Evolutionary conservation across 2,113 vertebrate genomes (phyloP), one percentile per base, ranked within the genome.

Genomic region (Ageneiosus marmoratus): DNA sequence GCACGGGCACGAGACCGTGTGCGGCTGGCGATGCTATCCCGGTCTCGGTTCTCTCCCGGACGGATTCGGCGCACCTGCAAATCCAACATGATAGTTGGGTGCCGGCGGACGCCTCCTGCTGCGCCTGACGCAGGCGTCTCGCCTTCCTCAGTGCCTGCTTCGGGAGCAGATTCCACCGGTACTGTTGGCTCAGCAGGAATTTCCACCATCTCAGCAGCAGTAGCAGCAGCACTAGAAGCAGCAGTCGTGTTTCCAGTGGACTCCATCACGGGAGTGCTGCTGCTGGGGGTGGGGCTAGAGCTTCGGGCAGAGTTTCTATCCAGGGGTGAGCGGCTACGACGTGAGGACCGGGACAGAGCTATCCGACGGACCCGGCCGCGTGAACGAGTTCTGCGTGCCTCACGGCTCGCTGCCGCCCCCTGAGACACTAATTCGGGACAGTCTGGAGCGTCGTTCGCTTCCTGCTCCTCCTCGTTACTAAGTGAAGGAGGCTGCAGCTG

Each of bases 61-160:
- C 94, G 95, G 89, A 98, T 96, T 88, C 97, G 93, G 86, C 96
- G 95, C 87, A 98, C 96, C 87, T 98, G 97, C 87, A 98, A 94
- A 88, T 99, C 96, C 89, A 98, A 87, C 85, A 97, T 98, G 90
- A 98, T 97, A 20, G 96, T 96, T 0, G 97, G 97, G 80, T 96
- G 96, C 15, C 95, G 95, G 74, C 94, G 94, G 62, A 94, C 87
- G 5, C 93, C 88, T 34, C 90, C 88, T 27, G 93, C 92, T 62
- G 94, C 91, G 65, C 89, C 91, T 32, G 91, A 87, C 13, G 82
- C 80, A 5, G 92, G 91, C 0, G 93, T 86, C 79, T 96, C 95
- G 27, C 92, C 93, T 77, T 95, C 94, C 75, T 95, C 96, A 7
- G 89, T 90, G 73, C 89, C 92, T 79, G 91, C 89, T 85, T 95